A percentile compares a stretch with the other conserved stretches of the same genome.
Evolutionary conservation across 1,140 invertebrate genomes (phyloP).

Genomic region (Drosophila oshimai): DNA sequence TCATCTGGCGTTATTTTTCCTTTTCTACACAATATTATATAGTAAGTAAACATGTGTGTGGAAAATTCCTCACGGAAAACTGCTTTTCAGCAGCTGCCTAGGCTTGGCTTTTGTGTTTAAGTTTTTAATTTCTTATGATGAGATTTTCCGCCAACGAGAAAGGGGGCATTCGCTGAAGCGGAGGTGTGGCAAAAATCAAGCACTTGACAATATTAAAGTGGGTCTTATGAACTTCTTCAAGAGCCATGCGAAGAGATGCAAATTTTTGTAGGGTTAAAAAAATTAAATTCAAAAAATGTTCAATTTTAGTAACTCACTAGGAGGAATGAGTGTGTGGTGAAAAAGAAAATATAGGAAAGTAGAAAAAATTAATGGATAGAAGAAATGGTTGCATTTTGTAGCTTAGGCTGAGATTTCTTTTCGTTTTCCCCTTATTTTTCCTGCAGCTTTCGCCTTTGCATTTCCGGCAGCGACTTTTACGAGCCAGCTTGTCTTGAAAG

Average conservation of each 20-base stretch:
- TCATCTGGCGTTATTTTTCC: too few species aligned
- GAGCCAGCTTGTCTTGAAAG: slow-evolving; percentile 57
- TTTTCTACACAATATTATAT: too few species aligned
- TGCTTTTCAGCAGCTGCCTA: background rate
- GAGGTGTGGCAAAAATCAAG: slow-evolving; percentile 55
- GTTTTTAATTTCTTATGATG: slow-evolving; percentile 77
- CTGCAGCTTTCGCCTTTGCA: slow-evolving; percentile 46
- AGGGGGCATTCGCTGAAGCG: background rate
- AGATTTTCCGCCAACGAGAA: slow-evolving; percentile 34
- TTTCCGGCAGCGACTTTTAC: slow-evolving; percentile 72
- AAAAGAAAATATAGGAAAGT: background rate
- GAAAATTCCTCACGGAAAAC: too few species aligned
- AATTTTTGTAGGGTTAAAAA: slow-evolving; percentile 30
- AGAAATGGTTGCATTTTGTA: slow-evolving; percentile 58
- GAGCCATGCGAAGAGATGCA: slow-evolving; percentile 23
- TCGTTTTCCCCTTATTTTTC: background rate
- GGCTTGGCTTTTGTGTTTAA: slow-evolving; percentile 58
- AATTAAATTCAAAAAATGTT: slow-evolving; percentile 51
- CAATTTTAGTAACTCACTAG: slow-evolving; percentile 72
- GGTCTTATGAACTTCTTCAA: slow-evolving; percentile 72
- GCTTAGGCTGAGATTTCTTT: slow-evolving; percentile 55
- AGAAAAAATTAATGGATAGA: slow-evolving; percentile 18
- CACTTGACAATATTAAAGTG: slow-evolving; percentile 80
- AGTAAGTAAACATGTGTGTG: too few species aligned
- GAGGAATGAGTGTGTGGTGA: background rate